phyloP scores from a whole-genome alignment of 2,113 vertebrate species.

The Sander vitreus region DNA sequence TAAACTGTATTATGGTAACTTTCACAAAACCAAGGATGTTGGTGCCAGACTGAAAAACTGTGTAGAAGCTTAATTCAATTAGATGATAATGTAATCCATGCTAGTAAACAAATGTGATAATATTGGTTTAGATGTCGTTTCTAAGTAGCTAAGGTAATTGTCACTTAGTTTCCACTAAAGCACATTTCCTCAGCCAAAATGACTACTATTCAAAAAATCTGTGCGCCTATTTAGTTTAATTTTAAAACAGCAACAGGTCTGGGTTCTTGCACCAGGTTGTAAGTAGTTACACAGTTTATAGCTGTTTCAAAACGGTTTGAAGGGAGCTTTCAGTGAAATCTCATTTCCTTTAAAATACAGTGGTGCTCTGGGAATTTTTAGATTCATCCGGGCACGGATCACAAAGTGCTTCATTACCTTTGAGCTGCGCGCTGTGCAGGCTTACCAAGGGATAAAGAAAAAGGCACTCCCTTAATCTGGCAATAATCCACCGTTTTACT shows the following conservation, averaged over 20 bases:
- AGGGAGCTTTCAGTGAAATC: conserved; percentile 61
- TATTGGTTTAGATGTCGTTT: neutral
- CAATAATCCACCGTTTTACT: conserved; percentile 85
- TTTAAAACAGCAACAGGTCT: conserved; percentile 40
- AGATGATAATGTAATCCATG: neutral
- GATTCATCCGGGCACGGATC: conserved; percentile 75
- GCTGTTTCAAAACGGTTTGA: conserved; percentile 51
- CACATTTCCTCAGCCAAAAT: neutral
- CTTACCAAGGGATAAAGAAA: conserved; percentile 82
- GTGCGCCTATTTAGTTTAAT: neutral
- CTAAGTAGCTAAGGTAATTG: neutral
- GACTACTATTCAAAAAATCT: neutral
- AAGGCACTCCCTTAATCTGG: conserved; percentile 86
- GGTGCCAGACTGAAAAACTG: conserved; percentile 8
- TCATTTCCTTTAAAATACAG: conserved; percentile 74
- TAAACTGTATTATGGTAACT: neutral
- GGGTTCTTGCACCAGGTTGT: conserved; percentile 19
- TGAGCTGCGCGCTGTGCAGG: conserved; percentile 79
- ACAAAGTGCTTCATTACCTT: conserved; percentile 82
- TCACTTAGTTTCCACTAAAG: neutral
- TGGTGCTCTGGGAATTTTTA: conserved; percentile 74
- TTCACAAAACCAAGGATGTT: neutral
- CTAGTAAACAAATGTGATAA: neutral
- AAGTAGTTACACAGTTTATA: conserved; percentile 13
- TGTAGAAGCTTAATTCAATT: neutral